phyloP scores from a whole-genome alignment of 2,888 invertebrate genomes.

The Pristionchus exspectatus region DNA sequence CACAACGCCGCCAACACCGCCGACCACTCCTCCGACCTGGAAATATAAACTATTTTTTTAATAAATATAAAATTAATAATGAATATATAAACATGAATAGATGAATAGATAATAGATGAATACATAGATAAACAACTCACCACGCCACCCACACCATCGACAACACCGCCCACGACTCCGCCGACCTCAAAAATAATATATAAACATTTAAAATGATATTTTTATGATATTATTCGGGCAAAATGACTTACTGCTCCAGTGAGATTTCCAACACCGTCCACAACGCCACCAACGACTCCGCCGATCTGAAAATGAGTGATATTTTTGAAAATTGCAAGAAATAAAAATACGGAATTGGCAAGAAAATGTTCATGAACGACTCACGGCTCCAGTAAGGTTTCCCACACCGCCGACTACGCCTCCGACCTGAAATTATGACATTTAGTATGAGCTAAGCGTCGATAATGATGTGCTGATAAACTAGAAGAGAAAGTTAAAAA shows the following conservation, averaged over 20 bases:
- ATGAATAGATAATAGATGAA: no score
- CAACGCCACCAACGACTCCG: neutral
- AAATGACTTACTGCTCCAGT: neutral
- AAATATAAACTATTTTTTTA: neutral
- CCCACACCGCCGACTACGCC: neutral
- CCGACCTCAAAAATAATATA: neutral
- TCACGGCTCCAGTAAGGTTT: neutral
- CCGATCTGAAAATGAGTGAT: neutral
- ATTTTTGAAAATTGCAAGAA: neutral
- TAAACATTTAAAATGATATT: no score
- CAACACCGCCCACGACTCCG: neutral
- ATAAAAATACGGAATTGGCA: no score
- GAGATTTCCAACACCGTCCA: neutral
- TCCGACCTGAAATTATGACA: neutral
- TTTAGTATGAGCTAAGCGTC: no score
- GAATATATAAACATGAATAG: neutral
- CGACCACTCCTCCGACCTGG: conserved; percentile 1
- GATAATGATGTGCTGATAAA: no score
- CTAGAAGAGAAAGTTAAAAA: no score
- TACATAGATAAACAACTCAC: neutral
- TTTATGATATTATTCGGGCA: neutral
- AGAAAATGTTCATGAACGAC: no score
- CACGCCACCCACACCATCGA: neutral
- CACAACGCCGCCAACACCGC: neutral
- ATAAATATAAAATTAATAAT: neutral